These are phyloP conservation scores for Rhagium mordax DNA, from an alignment of 2,888 invertebrate species.

Conservation along the genomic window DNA sequence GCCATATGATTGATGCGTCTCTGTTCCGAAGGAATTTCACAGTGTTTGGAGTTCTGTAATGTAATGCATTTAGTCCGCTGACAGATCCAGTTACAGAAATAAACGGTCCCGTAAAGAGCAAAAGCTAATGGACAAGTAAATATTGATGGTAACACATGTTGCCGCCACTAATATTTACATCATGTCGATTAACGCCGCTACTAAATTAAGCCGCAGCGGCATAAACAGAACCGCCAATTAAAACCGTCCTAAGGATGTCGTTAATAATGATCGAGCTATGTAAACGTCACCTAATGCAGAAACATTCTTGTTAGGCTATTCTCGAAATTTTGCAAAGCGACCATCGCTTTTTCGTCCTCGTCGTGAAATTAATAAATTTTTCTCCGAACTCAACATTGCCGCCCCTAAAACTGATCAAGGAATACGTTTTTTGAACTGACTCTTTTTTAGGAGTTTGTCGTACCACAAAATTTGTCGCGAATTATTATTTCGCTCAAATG, in stretches of 20 bases:
- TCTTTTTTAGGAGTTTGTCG: no score
- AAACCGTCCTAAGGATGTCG: background rate
- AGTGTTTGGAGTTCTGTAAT: conserved; percentile 58
- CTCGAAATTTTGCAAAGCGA: no score
- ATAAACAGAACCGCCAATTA: conserved; percentile 25
- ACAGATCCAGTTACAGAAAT: conserved; percentile 60
- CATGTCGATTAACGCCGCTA: conserved; percentile 45
- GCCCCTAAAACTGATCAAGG: no score
- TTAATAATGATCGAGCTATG: no score
- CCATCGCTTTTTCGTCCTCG: no score
- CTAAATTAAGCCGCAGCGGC: conserved; percentile 35
- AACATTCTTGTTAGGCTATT: no score
- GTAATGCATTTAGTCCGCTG: conserved; percentile 60
- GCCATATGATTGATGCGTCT: conserved; percentile 53
- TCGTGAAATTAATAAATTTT: no score
- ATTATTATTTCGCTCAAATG: no score
- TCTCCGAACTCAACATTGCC: no score
- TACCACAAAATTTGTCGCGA: no score
- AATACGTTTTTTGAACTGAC: no score
- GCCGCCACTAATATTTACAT: conserved; percentile 50
- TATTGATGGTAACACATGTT: conserved; percentile 55
- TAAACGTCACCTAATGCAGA: no score
- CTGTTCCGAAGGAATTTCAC: conserved; percentile 51
- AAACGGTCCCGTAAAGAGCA: conserved; percentile 49
- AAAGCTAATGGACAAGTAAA: conserved; percentile 52